Evolutionary conservation across 2,113 vertebrate species (phyloP), one percentile per base, ranked within the genome.

Genomic region (Perccottus glenii): DNA sequence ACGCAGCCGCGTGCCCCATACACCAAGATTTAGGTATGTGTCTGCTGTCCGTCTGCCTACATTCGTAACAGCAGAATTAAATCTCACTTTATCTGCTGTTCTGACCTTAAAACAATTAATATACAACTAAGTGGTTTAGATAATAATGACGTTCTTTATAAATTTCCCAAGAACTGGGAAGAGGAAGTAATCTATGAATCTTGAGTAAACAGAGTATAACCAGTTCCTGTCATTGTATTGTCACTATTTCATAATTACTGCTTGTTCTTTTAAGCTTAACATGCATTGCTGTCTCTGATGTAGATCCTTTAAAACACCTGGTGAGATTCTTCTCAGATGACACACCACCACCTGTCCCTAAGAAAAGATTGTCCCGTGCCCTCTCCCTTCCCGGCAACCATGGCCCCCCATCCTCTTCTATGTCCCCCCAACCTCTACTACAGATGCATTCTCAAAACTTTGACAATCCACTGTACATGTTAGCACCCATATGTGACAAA

Each of bases 341-440:
- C 35, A 80, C 56, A 11, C 92, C 94, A 5, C 94, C 94, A 0
- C 94, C 94, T 0, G 45, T 95, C 56, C 94, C 94, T 0, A 93
- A 86, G 77, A 94, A 92, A 65, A 92, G 49, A 49, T 78, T 94
- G 5, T 67, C 55, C 65, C 82, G 93, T 56, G 82, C 93, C 0
- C 45, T 82, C 16, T 96, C 83, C 69, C 91, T 87, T 69, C 95
- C 51, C 11, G 77, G 6, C 4, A 50, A 4, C 11, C 6, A 9
- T 11, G 48, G 5, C 0, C 0, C 36, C 19, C 1, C 64, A 4
- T n/a, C 5, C n/a, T 62, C 66, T 5, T 45, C 73, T 6, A 33
- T 50, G 11, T 3, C 42, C 16, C 3, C 75, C 0, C 9, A 35
- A 14, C 2, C 15, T 56, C 3, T 72, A 7, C 47, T 33, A 33